These are phyloP conservation scores for Cyanoramphus novaezelandiae DNA, from an alignment of 2,113 vertebrate genomes.

Conservation along the genomic window DNA sequence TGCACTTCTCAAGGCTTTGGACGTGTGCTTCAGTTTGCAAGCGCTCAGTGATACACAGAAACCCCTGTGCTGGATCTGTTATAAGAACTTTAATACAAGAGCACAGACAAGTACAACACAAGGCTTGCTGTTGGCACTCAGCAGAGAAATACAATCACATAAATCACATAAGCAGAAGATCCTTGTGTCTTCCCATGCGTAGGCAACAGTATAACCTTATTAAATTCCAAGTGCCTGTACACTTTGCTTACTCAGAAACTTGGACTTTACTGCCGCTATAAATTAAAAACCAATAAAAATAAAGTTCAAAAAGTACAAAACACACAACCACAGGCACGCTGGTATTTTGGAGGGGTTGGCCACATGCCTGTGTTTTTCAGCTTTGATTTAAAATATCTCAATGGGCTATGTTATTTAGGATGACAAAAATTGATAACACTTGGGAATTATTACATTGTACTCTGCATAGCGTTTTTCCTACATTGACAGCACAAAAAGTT, in stretches of 20 bases:
- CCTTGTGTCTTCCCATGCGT: neutral
- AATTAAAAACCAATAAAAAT: neutral
- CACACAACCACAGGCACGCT: neutral
- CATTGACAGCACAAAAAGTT: neutral
- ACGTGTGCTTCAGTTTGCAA: neutral
- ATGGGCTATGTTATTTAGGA: neutral
- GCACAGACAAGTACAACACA: neutral
- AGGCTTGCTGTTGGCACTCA: neutral
- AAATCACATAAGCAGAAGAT: conserved; percentile 22
- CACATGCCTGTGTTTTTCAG: neutral
- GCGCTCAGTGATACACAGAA: neutral
- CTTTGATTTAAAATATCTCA: conserved; percentile 1
- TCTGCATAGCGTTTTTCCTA: neutral
- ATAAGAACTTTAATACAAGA: neutral
- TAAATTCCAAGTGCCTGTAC: neutral
- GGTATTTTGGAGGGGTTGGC: neutral
- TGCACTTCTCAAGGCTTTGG: neutral
- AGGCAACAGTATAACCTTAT: neutral
- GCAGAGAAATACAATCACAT: neutral
- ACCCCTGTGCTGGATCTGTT: neutral
- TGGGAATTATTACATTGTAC: neutral
- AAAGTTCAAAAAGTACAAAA: neutral
- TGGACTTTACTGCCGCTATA: neutral
- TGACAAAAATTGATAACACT: neutral
- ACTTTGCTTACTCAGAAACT: neutral